phyloP scores from a whole-genome alignment of 2,888 invertebrate genomes.

The Pachliopta kotzebuea region DNA sequence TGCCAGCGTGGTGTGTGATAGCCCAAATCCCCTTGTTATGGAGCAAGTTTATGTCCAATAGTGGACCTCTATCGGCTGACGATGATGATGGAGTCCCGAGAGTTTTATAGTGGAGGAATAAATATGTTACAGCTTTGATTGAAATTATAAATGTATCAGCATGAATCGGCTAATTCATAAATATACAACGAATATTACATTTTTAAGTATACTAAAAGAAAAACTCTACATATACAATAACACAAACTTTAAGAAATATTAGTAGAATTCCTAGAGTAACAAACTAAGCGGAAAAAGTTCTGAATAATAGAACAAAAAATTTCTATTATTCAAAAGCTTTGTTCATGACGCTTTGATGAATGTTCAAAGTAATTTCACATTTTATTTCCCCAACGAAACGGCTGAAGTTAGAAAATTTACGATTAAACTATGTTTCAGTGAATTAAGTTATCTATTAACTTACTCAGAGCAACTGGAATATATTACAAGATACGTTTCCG shows the following conservation, averaged over 20 bases:
- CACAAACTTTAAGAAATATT: neutral
- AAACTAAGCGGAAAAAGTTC: slow-evolving; percentile 13
- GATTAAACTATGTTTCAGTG: slow-evolving; percentile 43
- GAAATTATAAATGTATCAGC: no score
- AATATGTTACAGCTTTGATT: no score
- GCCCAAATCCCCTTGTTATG: no score
- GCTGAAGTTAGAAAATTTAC: slow-evolving; percentile 57
- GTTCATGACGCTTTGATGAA: slow-evolving; percentile 72
- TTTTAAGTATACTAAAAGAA: no score
- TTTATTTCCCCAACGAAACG: slow-evolving; percentile 60
- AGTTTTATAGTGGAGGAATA: no score
- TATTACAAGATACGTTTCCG: slow-evolving; percentile 5
- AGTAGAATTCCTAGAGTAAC: slow-evolving; percentile 10
- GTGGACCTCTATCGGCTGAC: no score
- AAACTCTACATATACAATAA: no score
- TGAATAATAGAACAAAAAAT: slow-evolving; percentile 33
- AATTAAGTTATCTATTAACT: slow-evolving; percentile 41
- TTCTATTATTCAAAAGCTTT: slow-evolving; percentile 74
- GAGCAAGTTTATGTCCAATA: no score
- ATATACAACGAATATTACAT: no score
- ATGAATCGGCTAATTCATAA: no score
- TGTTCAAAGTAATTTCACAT: slow-evolving; percentile 69
- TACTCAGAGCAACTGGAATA: slow-evolving; percentile 6
- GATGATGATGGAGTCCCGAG: no score
- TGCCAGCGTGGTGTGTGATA: no score